phyloP scores from a whole-genome alignment of 2,113 vertebrate genomes.

The Microtus richardsoni region DNA sequence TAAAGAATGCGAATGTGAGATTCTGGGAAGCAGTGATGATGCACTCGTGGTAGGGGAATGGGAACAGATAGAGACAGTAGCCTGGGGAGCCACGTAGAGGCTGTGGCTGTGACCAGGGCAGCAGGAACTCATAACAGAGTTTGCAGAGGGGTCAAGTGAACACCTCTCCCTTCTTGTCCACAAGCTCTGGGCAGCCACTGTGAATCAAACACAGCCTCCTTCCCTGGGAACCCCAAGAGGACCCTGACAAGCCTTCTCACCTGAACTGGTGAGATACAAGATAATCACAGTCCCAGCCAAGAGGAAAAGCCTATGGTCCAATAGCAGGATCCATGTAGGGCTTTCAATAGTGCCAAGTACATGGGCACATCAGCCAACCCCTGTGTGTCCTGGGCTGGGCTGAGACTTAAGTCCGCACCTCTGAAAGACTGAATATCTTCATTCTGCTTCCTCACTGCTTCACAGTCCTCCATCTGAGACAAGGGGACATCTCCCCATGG shows the following conservation, averaged over 20 bases:
- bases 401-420: background rate
- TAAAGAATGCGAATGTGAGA: background rate
- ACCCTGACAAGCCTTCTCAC: background rate
- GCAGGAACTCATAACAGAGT: background rate
- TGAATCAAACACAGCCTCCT: background rate
- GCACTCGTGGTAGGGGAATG: background rate
- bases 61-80: rapidly evolving
- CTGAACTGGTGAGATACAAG: background rate
- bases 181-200: background rate
- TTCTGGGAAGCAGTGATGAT: rapidly evolving
- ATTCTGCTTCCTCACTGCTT: rapidly evolving
- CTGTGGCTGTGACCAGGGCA: rapidly evolving
- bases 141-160: background rate
- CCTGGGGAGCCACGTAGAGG: background rate
- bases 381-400: background rate
- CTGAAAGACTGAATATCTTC: background rate
- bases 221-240: background rate
- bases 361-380: rapidly evolving
- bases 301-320: background rate
- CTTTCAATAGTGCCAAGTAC: rapidly evolving
- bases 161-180: background rate
- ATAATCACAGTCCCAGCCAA: rapidly evolving
- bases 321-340: rapidly evolving
- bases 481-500: rapidly evolving
- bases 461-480: rapidly evolving